Conservation (phyloP, 2,113 vertebrate genomes). For the Stictonetta naevosa region DNA sequence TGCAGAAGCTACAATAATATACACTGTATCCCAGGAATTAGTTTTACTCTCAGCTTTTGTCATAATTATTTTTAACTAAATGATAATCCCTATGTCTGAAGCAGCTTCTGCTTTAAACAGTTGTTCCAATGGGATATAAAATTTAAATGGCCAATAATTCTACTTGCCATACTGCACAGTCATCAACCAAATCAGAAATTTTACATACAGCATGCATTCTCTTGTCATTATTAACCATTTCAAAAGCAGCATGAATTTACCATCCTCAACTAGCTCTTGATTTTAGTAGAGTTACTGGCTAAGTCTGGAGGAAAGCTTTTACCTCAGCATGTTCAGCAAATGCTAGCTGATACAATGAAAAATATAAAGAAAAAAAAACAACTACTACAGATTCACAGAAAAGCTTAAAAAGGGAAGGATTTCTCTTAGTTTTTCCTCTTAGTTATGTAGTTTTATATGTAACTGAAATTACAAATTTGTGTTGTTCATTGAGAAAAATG, state of each 20-base stretch:
- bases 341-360: background rate
- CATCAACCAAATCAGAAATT: background rate
- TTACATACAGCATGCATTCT: background rate
- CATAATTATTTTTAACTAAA: slow-evolving; percentile 32
- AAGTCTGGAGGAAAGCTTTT: background rate
- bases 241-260: background rate
- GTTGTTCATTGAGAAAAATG: background rate
- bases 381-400: background rate
- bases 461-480: background rate
- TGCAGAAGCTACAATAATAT: background rate
- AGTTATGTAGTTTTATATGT: rapidly evolving
- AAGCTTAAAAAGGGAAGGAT: background rate
- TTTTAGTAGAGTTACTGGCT: background rate
- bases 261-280: background rate
- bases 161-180: background rate
- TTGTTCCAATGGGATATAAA: background rate
- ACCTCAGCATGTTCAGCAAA: background rate
- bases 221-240: background rate
- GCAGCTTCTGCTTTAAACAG: background rate
- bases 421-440: background rate
- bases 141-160: background rate
- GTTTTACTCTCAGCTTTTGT: background rate
- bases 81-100: background rate
- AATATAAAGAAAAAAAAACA: background rate
- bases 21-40: background rate